phyloP scores from a whole-genome alignment of 1,140 invertebrate species.

The Drosophila busckii region DNA sequence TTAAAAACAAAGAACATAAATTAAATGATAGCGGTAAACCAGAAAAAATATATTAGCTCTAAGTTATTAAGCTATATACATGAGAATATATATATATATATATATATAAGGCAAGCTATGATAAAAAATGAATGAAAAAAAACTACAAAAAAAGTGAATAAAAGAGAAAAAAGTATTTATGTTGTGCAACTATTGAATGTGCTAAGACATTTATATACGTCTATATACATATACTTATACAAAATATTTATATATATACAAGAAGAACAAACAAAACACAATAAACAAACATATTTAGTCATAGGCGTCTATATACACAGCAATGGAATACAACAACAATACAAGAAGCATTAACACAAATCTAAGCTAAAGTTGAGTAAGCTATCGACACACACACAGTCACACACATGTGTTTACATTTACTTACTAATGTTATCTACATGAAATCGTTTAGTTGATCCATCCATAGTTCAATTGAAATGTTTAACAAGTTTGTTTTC shows the following conservation, averaged over 20 bases:
- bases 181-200: conserved; percentile 71
- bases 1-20: conserved; percentile 47
- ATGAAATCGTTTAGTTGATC: no score
- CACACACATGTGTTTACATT: no score
- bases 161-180: conserved; percentile 62
- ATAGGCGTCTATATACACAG: conserved; percentile 28
- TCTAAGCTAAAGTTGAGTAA: no score
- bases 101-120: conserved; percentile 22
- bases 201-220: conserved; percentile 73
- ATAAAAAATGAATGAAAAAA: conserved; percentile 11
- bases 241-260: conserved; percentile 27
- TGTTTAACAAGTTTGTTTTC: conserved; percentile 10
- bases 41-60: conserved; percentile 36
- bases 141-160: no score
- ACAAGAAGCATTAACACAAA: no score
- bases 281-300: conserved; percentile 25
- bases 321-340: background rate
- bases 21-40: conserved; percentile 30
- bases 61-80: conserved; percentile 41
- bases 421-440: no score
- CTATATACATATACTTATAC: conserved; percentile 61
- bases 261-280: conserved; percentile 16
- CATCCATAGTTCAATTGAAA: conserved; percentile 19
- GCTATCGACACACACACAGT: no score
- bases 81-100: conserved; percentile 7